Evolutionary conservation across 1,140 invertebrate genomes (phyloP).

Genomic region (Sminthurides bifidus): DNA sequence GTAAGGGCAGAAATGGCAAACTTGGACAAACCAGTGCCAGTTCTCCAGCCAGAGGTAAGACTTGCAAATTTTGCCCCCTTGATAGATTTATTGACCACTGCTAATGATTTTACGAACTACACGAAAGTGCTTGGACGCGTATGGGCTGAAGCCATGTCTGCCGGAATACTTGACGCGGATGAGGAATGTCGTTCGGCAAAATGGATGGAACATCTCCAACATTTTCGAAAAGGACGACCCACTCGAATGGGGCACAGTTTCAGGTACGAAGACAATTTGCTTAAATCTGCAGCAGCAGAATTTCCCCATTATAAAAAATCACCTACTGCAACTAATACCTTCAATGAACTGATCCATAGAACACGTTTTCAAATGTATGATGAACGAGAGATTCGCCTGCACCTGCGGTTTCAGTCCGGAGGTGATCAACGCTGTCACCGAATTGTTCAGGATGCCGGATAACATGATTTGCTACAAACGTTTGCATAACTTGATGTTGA

Average conservation of each 20-base stretch:
- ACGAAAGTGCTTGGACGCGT: slow-evolving; percentile 23
- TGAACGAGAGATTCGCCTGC: slow-evolving; percentile 30
- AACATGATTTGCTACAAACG: slow-evolving; percentile 25
- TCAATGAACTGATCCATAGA: slow-evolving; percentile 10
- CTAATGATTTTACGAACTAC: background rate
- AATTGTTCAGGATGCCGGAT: slow-evolving; percentile 30
- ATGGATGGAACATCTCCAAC: slow-evolving; percentile 16
- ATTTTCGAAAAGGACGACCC: slow-evolving; percentile 29
- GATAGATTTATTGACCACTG: background rate
- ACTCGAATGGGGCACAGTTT: slow-evolving; percentile 28
- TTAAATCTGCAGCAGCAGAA: background rate
- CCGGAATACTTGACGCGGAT: slow-evolving; percentile 29
- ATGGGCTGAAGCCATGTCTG: slow-evolving; percentile 28
- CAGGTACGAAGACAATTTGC: slow-evolving; percentile 12
- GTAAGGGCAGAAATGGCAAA: too few relatives aligned
- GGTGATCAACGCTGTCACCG: slow-evolving; percentile 21
- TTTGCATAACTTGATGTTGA: slow-evolving; percentile 23
- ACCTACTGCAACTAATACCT: background rate
- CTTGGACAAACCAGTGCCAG: slow-evolving; percentile 15
- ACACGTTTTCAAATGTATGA: slow-evolving; percentile 28
- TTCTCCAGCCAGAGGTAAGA: slow-evolving; percentile 25
- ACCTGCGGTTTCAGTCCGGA: slow-evolving; percentile 22
- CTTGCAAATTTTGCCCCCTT: background rate
- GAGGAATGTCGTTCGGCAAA: slow-evolving; percentile 11
- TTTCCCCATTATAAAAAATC: background rate